These are phyloP conservation scores for Cheilosia vernalis DNA, from an alignment of 2,888 invertebrate species.

Conservation along the genomic window DNA sequence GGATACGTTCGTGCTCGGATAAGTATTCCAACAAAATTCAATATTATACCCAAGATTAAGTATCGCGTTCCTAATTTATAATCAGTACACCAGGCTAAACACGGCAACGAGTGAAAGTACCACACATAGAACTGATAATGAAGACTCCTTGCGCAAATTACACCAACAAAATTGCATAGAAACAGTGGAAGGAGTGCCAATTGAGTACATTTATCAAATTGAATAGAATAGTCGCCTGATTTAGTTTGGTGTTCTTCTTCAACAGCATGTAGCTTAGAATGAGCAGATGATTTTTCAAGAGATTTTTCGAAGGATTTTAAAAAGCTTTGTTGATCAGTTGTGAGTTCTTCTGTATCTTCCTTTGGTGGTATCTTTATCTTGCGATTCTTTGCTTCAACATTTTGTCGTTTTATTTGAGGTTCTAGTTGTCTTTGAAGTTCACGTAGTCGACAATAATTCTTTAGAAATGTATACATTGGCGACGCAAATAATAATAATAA, in stretches of 20 bases:
- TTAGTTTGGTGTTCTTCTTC: conserved; percentile 69
- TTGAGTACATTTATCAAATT: conserved; percentile 89
- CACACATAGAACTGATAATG: conserved; percentile 99
- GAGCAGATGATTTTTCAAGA: conserved; percentile 82
- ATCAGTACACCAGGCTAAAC: conserved; percentile 93
- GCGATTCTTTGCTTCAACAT: conserved; percentile 83
- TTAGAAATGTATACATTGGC: conserved; percentile 88
- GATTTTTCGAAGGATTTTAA: conserved; percentile 86
- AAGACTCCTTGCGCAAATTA: conserved; percentile 95
- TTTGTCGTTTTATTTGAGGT: conserved; percentile 86
- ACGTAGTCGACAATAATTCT: conserved; percentile 89
- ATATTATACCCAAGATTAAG: conserved; percentile 92
- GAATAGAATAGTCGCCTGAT: conserved; percentile 84
- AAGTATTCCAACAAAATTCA: conserved; percentile 98
- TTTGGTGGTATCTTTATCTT: conserved; percentile 79
- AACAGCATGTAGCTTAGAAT: conserved; percentile 44
- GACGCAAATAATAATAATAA: too few species aligned
- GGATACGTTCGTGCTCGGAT: conserved; percentile 95
- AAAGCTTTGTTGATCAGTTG: conserved; percentile 86
- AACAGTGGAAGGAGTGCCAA: conserved; percentile 95
- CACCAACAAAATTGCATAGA: conserved; percentile 95
- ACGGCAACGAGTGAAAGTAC: conserved; percentile 96
- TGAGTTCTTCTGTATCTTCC: conserved; percentile 81
- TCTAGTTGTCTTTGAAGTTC: conserved; percentile 87
- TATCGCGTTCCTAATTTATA: conserved; percentile 89